Conservation (phyloP, 2,797 vertebrate genomes). For the Halcyon chelicuti region DNA sequence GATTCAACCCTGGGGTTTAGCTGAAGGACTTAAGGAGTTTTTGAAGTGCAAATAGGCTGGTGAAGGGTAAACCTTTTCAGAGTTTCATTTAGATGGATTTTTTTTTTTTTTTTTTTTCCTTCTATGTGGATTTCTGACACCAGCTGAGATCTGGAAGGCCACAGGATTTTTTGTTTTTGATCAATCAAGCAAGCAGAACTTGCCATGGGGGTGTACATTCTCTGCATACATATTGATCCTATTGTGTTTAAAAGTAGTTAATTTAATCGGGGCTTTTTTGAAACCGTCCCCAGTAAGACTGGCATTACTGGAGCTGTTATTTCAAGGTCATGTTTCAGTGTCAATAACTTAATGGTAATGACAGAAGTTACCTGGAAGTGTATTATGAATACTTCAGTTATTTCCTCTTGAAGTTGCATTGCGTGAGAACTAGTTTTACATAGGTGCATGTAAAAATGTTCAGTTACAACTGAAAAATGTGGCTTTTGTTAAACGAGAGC, state of each 20-base stretch:
- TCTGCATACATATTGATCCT: constrained; percentile 75
- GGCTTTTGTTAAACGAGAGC: not conserved
- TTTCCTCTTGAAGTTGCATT: not conserved
- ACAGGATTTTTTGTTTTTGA: constrained; percentile 81
- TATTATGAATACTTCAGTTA: not conserved
- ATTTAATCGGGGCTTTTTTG: constrained; percentile 75
- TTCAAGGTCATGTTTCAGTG: constrained; percentile 79
- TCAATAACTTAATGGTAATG: constrained; percentile 45
- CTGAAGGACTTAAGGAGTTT: constrained; percentile 79
- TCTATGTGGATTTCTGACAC: constrained; percentile 81
- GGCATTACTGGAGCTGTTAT: constrained; percentile 72
- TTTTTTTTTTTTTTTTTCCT: constrained; percentile 54
- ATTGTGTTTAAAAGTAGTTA: constrained; percentile 78
- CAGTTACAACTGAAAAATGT: not conserved
- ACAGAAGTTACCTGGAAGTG: constrained; percentile 41
- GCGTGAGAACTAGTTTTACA: not conserved
- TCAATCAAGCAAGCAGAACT: constrained; percentile 80
- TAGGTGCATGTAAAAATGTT: not conserved
- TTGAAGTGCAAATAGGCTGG: constrained; percentile 86
- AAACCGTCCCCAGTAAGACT: constrained; percentile 48
- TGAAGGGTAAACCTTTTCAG: constrained; percentile 83
- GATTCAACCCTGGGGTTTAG: constrained; percentile 81
- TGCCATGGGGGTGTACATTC: constrained; percentile 74
- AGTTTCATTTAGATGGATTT: constrained; percentile 83
- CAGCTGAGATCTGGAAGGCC: constrained; percentile 79